Evolutionary conservation across 2,797 vertebrate genomes (phyloP).

Genomic region (Scomberomorus guttatus): DNA sequence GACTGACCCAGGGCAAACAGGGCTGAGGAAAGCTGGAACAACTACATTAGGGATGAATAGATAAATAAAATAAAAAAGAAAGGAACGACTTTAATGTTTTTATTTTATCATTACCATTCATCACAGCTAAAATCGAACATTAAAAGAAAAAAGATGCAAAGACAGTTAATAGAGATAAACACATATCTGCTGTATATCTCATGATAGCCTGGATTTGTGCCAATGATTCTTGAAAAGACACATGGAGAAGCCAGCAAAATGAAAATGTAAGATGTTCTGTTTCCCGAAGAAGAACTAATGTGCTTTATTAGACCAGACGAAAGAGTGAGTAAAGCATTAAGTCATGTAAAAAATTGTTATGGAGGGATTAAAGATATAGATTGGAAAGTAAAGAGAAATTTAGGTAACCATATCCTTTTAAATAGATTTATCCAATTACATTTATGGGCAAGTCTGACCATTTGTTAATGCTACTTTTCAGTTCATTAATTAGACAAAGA

Average conservation of each 20-base stretch:
- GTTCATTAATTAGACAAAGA: too few relatives aligned
- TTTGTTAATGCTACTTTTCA: too few relatives aligned
- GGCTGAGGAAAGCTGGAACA: background rate
- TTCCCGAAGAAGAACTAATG: too few relatives aligned
- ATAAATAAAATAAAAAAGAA: background rate
- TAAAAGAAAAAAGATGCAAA: background rate
- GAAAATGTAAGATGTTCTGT: constrained; percentile 14
- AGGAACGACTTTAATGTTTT: background rate
- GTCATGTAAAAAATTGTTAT: too few relatives aligned
- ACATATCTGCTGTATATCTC: background rate
- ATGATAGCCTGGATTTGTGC: background rate
- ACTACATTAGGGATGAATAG: background rate
- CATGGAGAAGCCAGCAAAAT: background rate
- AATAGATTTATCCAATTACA: too few relatives aligned
- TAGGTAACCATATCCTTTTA: too few relatives aligned
- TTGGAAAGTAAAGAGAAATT: too few relatives aligned
- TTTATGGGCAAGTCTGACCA: too few relatives aligned
- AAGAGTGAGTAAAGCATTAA: too few relatives aligned
- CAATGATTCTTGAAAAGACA: constrained; percentile 22
- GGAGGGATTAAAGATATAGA: too few relatives aligned
- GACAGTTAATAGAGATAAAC: constrained; percentile 1
- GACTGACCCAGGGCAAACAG: constrained; percentile 9
- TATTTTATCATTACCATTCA: constrained; percentile 4
- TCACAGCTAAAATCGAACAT: constrained; percentile 3
- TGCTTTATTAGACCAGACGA: too few relatives aligned